phyloP scores from a whole-genome alignment of 2,888 invertebrate species.

The Himalopsyche japonica region DNA sequence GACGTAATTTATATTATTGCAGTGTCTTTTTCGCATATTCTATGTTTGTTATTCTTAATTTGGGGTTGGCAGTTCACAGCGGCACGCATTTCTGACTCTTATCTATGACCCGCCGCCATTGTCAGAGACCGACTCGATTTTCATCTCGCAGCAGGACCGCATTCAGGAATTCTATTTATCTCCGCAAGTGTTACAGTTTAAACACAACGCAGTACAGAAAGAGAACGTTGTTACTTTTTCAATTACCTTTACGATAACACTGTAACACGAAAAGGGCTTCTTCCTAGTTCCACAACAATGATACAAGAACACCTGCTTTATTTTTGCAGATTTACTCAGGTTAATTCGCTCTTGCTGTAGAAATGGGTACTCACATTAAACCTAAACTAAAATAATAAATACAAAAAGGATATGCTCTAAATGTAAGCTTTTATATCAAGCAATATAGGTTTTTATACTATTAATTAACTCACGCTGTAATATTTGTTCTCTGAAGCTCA shows the following conservation, averaged over 20 bases:
- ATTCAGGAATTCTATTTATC: background rate
- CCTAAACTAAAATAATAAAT: background rate
- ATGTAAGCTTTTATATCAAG: background rate
- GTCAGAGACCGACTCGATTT: background rate
- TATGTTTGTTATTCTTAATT: background rate
- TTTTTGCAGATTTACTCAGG: constrained; percentile 16
- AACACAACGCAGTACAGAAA: background rate
- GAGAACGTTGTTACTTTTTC: constrained; percentile 14
- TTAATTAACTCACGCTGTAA: too few species aligned
- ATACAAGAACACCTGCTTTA: constrained; percentile 9
- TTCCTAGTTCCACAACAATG: background rate
- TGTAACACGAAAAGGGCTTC: background rate
- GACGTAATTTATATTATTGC: background rate
- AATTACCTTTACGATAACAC: constrained; percentile 25
- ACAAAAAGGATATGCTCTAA: background rate
- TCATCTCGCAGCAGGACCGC: background rate
- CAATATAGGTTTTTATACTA: background rate
- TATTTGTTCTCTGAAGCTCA: too few species aligned
- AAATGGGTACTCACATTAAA: background rate
- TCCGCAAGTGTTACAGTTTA: background rate
- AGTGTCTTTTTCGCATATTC: background rate
- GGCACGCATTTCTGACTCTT: background rate
- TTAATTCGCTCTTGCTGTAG: constrained; percentile 5
- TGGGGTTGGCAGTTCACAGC: background rate
- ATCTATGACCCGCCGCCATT: background rate